phyloP scores from a whole-genome alignment of 2,113 vertebrate genomes.

The Seriola dumerili region DNA sequence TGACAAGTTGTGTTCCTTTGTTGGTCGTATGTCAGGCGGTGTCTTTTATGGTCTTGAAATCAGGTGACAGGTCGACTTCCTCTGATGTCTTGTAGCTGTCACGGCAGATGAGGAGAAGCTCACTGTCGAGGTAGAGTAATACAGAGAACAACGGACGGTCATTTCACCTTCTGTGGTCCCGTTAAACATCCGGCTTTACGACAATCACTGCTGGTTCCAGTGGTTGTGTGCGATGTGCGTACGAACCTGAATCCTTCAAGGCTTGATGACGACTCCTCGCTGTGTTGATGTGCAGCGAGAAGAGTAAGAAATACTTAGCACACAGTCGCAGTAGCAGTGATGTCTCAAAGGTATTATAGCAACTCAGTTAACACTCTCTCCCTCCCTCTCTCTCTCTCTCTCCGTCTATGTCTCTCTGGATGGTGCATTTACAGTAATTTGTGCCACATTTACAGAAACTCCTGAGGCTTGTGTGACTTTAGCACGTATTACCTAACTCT shows the following conservation, averaged over 20 bases:
- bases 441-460: slow-evolving; percentile 49
- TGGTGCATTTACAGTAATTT: slow-evolving; percentile 43
- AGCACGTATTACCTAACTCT: slow-evolving; percentile 11
- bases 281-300: slow-evolving; percentile 34
- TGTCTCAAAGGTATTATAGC: slow-evolving; percentile 45
- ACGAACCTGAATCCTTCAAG: slow-evolving; percentile 1
- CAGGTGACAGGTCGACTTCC: neutral
- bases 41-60: neutral
- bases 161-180: neutral
- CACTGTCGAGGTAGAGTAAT: neutral
- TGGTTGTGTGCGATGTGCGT: neutral
- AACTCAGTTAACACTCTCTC: slow-evolving; percentile 32
- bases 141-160: neutral
- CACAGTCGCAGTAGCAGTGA: slow-evolving; percentile 7
- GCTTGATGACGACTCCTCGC: slow-evolving; percentile 25
- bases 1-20: slow-evolving; percentile 11
- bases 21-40: neutral
- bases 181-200: neutral
- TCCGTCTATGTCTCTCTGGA: slow-evolving; percentile 8
- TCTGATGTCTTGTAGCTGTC: slow-evolving; percentile 16
- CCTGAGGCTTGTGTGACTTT: slow-evolving; percentile 45
- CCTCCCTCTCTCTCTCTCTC: slow-evolving; percentile 13
- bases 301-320: slow-evolving; percentile 6
- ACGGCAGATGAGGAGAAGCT: neutral
- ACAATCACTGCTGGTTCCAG: neutral